A percentile compares a stretch with the other conserved stretches of the same genome.
Evolutionary conservation across 37 sponge, comb jelly and placozoan genomes (phyloP).

Genomic region (Bolinopsis microptera): DNA sequence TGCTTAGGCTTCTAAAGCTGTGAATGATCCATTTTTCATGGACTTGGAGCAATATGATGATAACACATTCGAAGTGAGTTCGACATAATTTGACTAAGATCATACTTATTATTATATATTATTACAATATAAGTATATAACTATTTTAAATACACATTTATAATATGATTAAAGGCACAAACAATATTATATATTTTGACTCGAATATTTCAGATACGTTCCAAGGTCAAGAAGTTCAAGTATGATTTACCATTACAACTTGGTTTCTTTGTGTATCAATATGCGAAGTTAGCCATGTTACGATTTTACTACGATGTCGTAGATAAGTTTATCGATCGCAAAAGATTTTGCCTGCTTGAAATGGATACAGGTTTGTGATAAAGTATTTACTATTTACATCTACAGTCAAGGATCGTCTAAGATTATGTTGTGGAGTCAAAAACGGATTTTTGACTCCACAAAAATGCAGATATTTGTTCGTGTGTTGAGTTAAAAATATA

Average conservation of each 20-base stretch:
- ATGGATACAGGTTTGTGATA: constrained; percentile 11
- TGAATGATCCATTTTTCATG: not conserved
- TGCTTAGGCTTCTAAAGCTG: not conserved
- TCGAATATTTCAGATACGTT: not conserved
- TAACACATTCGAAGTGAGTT: constrained; percentile 6
- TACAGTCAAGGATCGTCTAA: not conserved
- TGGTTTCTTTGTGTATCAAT: not conserved
- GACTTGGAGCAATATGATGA: not conserved
- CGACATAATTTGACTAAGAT: too few species aligned
- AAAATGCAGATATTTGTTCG: not conserved
- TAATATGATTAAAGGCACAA: too few species aligned
- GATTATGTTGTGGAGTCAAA: not conserved
- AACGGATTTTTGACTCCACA: too few species aligned
- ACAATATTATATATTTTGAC: too few species aligned
- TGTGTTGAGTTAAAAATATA: not conserved
- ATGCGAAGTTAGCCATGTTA: constrained; percentile 1
- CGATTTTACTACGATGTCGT: not conserved
- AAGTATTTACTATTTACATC: not conserved
- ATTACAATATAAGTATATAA: too few species aligned
- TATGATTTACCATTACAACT: not conserved
- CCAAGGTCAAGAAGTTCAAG: not conserved
- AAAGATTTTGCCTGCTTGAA: not conserved
- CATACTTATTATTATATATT: too few species aligned
- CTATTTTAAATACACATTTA: too few species aligned
- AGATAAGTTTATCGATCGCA: not conserved